Percentiles rank a stretch among this genome's conserved stretches.
These are phyloP conservation scores for Hestina assimilis DNA, from an alignment of 1,140 invertebrate species.

Conservation along the genomic window DNA sequence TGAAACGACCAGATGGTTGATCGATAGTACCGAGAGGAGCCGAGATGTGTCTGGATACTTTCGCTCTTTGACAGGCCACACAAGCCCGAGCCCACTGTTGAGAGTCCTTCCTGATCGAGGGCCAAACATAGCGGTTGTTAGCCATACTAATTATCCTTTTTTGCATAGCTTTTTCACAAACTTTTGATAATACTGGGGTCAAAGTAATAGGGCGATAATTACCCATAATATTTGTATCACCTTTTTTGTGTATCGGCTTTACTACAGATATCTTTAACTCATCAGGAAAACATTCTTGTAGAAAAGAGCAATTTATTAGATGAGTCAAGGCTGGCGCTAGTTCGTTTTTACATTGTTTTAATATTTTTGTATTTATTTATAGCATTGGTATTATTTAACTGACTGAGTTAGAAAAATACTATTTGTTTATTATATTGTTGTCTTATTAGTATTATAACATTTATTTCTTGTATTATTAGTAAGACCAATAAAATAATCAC, in stretches of 20 bases:
- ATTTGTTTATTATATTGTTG: neutral
- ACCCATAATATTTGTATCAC: neutral
- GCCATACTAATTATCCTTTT: no score
- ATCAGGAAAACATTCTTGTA: neutral
- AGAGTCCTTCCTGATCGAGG: neutral
- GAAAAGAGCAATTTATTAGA: neutral
- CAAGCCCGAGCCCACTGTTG: slow-evolving; percentile 2
- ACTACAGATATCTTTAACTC: neutral
- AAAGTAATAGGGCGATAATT: neutral
- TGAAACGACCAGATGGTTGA: neutral
- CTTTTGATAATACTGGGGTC: neutral
- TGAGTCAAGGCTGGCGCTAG: neutral
- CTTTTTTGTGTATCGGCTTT: neutral
- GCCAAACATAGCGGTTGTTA: no score
- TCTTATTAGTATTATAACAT: neutral
- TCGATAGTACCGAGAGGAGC: neutral
- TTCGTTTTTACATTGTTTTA: neutral
- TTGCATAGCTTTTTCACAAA: neutral
- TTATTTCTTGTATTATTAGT: neutral
- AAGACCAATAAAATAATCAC: neutral
- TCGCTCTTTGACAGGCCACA: slow-evolving; percentile 7
- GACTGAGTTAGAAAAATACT: no score
- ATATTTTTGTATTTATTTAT: neutral
- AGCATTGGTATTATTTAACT: neutral
- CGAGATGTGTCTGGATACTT: slow-evolving; percentile 6